These are phyloP conservation scores for Camarhynchus parvulus DNA, from an alignment of 2,113 vertebrate species.

Conservation along the genomic window DNA sequence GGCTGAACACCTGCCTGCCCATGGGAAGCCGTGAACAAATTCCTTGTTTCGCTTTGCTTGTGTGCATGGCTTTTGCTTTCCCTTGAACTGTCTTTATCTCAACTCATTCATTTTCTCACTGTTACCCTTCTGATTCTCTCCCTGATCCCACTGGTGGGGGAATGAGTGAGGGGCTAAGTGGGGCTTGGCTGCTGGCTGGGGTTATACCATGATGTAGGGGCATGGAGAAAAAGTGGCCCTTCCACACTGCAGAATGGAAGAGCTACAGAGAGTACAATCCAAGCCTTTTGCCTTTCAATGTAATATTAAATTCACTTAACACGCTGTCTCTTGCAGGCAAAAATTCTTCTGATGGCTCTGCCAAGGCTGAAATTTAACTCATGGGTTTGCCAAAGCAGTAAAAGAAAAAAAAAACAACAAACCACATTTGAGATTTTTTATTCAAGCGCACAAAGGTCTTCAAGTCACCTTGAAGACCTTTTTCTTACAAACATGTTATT, in stretches of 20 bases:
- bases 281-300: neutral
- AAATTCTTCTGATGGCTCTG: neutral
- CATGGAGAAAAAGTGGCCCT: neutral
- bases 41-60: neutral
- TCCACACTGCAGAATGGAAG: neutral
- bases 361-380: neutral
- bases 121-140: neutral
- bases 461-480: neutral
- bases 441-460: neutral
- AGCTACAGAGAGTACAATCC: neutral
- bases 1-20: neutral
- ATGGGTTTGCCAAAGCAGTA: neutral
- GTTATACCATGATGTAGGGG: neutral
- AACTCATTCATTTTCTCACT: neutral
- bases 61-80: neutral
- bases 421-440: neutral
- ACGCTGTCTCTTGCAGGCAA: neutral
- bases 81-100: neutral
- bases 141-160: neutral
- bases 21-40: neutral
- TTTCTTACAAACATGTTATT: neutral
- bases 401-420: neutral
- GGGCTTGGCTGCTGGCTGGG: neutral
- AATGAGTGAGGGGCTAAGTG: neutral
- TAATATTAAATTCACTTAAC: neutral